Evolutionary conservation across 2,113 vertebrate species (phyloP).

Genomic region (Regulus satrapa): DNA sequence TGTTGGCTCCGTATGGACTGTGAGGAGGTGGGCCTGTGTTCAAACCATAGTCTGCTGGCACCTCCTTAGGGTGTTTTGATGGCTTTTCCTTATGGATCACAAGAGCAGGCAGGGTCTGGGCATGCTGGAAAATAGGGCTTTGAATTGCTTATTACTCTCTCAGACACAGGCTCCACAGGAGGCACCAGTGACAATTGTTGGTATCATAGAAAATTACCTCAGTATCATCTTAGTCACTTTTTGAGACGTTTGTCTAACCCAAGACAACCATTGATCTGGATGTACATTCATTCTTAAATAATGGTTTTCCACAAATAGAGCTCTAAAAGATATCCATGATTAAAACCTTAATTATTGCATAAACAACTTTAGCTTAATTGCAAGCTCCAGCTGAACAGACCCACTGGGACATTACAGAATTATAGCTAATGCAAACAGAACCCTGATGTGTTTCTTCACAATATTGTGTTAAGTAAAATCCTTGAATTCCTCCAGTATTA

Average conservation of each 20-base stretch:
- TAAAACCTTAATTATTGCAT: background rate
- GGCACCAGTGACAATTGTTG: background rate
- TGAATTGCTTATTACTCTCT: background rate
- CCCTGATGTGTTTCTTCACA: background rate
- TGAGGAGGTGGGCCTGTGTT: background rate
- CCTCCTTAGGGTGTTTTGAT: background rate
- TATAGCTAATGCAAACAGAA: background rate
- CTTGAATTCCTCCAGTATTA: slow-evolving; percentile 13
- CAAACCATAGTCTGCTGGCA: background rate
- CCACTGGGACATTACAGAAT: background rate
- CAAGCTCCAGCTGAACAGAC: background rate
- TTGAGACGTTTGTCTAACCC: background rate
- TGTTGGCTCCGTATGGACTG: background rate
- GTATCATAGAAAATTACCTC: background rate
- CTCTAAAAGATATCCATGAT: background rate
- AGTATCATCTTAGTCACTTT: background rate
- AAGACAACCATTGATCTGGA: background rate
- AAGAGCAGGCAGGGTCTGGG: background rate
- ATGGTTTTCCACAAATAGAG: background rate
- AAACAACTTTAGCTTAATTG: background rate
- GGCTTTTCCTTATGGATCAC: background rate
- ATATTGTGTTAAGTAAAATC: background rate
- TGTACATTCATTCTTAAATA: background rate
- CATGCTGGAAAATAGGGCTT: background rate
- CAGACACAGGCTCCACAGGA: background rate